Conservation (phyloP, 2,888 invertebrate genomes). For the Agriopis leucophaearia region DNA sequence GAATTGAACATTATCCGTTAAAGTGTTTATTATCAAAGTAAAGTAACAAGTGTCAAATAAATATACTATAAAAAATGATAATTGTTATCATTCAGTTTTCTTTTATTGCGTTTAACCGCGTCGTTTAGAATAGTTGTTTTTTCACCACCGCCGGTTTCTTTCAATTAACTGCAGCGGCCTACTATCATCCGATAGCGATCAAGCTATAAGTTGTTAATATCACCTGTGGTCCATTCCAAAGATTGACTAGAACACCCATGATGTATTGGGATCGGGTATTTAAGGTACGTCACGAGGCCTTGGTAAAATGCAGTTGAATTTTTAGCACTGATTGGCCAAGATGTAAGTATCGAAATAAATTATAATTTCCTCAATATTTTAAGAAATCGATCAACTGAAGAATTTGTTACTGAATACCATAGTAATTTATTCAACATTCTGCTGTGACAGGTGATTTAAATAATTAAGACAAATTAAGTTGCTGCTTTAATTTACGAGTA, state of each 20-base stretch:
- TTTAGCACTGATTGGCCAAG: not conserved
- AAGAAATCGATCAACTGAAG: slow-evolving; percentile 4
- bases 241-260: not conserved
- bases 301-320: not conserved
- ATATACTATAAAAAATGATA: no score
- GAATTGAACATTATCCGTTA: no score
- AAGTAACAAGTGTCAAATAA: no score
- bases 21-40: no score
- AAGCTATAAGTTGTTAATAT: no score
- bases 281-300: not conserved
- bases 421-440: slow-evolving; percentile 15
- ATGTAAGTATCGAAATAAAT: slow-evolving; percentile 12
- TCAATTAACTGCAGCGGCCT: no score
- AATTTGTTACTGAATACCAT: not conserved
- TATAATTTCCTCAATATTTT: not conserved
- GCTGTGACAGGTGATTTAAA: slow-evolving; percentile 28
- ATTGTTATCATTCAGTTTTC: no score
- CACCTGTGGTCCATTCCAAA: not conserved
- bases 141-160: no score
- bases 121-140: no score
- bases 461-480: slow-evolving; percentile 28
- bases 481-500: slow-evolving; percentile 13
- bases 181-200: no score
- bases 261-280: not conserved
- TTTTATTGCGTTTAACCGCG: no score